Conservation (phyloP, 2,888 invertebrate species). For the Chironomus tentans region DNA sequence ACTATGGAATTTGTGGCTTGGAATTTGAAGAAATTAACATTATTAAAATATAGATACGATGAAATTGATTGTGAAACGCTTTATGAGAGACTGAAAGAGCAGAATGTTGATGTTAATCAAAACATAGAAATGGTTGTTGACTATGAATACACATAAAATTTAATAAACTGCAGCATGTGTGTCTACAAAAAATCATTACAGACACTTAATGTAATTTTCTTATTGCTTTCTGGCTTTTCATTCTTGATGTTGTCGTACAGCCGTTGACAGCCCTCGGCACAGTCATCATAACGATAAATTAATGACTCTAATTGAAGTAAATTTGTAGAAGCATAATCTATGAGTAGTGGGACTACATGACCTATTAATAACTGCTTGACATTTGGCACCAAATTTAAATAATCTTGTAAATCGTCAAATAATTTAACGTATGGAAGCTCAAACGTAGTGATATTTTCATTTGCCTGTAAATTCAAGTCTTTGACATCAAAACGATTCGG, state of each 20-base stretch:
- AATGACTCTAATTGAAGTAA: background rate
- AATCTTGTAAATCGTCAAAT: background rate
- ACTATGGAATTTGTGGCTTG: background rate
- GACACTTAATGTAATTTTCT: background rate
- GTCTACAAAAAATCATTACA: conserved; percentile 6
- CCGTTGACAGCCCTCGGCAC: background rate
- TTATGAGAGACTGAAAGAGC: background rate
- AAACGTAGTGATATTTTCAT: background rate
- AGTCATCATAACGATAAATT: conserved; percentile 18
- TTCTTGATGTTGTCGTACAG: background rate
- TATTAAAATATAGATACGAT: background rate
- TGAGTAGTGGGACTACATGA: background rate
- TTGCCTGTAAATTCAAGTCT: background rate
- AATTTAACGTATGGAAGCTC: conserved; percentile 1
- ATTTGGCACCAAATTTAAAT: background rate
- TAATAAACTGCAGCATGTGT: background rate
- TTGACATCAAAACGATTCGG: background rate
- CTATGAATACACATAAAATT: background rate
- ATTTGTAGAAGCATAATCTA: background rate
- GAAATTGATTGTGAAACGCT: background rate
- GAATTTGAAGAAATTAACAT: background rate
- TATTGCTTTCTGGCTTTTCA: background rate
- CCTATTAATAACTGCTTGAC: background rate
- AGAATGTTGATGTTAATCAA: conserved; percentile 3
- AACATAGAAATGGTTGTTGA: background rate